Evolutionary conservation across 2,113 vertebrate genomes (phyloP).

Genomic region (Nannobrachium achirus): DNA sequence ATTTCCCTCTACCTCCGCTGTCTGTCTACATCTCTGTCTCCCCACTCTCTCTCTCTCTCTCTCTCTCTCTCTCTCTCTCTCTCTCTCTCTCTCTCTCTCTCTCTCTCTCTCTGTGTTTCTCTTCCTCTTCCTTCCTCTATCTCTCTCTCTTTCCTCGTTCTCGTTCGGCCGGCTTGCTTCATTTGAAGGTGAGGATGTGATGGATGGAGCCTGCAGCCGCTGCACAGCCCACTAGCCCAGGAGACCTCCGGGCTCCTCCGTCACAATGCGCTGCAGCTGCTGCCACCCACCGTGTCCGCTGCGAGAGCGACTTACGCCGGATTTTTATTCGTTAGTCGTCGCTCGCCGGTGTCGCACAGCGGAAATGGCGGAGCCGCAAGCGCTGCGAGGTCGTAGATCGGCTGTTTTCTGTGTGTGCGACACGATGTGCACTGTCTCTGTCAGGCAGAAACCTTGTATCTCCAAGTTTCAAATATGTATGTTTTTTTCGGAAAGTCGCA

Average conservation of each 20-base stretch:
- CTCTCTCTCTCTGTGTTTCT: neutral
- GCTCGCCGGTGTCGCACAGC: too few species aligned
- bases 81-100: conserved; percentile 35
- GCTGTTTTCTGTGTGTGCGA: too few species aligned
- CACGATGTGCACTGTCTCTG: conserved; percentile 7
- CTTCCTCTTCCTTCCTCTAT: conserved; percentile 1
- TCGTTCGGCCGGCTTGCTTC: conserved; percentile 41
- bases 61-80: conserved; percentile 27
- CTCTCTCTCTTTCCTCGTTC: conserved; percentile 28
- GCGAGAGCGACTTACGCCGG: too few species aligned
- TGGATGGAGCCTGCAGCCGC: conserved; percentile 65
- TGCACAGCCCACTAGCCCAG: conserved; percentile 40
- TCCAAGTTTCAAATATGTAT: too few species aligned
- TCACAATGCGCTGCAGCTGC: conserved; percentile 29
- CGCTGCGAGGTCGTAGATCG: too few species aligned
- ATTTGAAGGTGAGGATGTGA: conserved; percentile 64
- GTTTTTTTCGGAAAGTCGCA: too few species aligned
- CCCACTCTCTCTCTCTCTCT: too few species aligned
- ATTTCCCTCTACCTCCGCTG: too few species aligned
- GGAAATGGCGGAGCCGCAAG: too few species aligned
- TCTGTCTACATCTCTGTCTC: too few species aligned
- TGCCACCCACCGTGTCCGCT: conserved; percentile 44
- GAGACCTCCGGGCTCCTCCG: conserved; percentile 40
- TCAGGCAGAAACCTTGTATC: too few species aligned
- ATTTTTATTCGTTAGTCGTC: too few species aligned